Evolutionary conservation across 2,113 vertebrate species (phyloP).

Genomic region (Nansenia antarctica): DNA sequence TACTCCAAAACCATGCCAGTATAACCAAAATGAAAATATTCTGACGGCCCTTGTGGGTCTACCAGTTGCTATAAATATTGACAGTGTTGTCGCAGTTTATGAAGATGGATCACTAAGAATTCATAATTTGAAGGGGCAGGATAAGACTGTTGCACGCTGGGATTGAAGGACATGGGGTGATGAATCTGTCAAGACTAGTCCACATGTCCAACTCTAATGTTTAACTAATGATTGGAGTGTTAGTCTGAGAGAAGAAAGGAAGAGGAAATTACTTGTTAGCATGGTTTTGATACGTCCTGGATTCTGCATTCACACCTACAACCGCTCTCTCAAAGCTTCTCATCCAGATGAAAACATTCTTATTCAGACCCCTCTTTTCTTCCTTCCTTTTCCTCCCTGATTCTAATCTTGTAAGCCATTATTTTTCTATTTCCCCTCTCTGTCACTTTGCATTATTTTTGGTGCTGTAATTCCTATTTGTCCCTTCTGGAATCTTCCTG

Average conservation of each 20-base stretch:
- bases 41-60: neutral
- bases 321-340: conserved; percentile 72
- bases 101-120: neutral
- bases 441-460: conserved; percentile 94
- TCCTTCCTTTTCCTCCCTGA: conserved; percentile 73
- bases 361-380: conserved; percentile 72
- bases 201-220: conserved; percentile 65
- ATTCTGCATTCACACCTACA: conserved; percentile 64
- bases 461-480: conserved; percentile 93
- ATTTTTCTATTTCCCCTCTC: conserved; percentile 94
- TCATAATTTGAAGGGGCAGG: conserved; percentile 10
- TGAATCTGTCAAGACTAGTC: conserved; percentile 72
- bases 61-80: neutral
- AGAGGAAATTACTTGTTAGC: conserved; percentile 77
- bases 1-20: neutral
- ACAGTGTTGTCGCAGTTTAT: conserved; percentile 32
- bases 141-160: conserved; percentile 58
- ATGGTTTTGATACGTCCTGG: conserved; percentile 62
- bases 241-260: conserved; percentile 58
- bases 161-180: conserved; percentile 59
- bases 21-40: neutral
- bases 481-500: conserved; percentile 93
- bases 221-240: conserved; percentile 73
- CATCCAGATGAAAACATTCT: conserved; percentile 87
- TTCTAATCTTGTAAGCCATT: conserved; percentile 85